Evolutionary conservation across 2,888 invertebrate genomes (phyloP).

Genomic region (Operophtera brumata): DNA sequence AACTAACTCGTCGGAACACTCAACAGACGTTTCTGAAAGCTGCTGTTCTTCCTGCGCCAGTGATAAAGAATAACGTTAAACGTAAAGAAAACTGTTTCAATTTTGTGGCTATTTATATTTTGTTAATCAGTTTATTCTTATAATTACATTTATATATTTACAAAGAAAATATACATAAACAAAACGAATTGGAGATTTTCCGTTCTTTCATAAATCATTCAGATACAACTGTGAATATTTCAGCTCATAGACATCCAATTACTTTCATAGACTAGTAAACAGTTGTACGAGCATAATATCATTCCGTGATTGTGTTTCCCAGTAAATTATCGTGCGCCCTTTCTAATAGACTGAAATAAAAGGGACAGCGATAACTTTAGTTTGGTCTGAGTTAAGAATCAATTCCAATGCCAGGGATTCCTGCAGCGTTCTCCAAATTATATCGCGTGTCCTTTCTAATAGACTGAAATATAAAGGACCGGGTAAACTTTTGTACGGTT

Average conservation of each 20-base stretch:
- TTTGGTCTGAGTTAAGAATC: no score
- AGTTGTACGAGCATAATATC: constrained; percentile 39
- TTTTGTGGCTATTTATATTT: constrained; percentile 71
- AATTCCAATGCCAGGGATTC: no score
- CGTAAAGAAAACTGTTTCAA: constrained; percentile 46
- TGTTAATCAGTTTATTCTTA: constrained; percentile 75
- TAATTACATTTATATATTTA: constrained; percentile 68
- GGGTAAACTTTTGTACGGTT: no score
- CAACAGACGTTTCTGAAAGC: constrained; percentile 16
- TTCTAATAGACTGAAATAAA: no score
- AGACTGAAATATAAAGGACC: no score
- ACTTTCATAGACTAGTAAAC: constrained; percentile 53
- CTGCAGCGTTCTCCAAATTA: no score
- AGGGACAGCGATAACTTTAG: no score
- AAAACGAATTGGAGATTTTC: constrained; percentile 71
- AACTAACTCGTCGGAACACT: constrained; percentile 18
- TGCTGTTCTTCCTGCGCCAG: constrained; percentile 31
- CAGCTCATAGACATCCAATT: constrained; percentile 46
- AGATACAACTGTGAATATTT: constrained; percentile 55
- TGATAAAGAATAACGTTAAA: constrained; percentile 17
- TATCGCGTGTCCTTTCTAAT: no score
- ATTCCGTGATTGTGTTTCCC: constrained; percentile 17
- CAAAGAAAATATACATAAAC: constrained; percentile 69
- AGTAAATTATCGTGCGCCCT: no score
- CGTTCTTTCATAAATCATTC: constrained; percentile 51